Base-by-base conservation (phyloP, 2,797 vertebrate genomes). In the Sebastes iracundus region DNA sequence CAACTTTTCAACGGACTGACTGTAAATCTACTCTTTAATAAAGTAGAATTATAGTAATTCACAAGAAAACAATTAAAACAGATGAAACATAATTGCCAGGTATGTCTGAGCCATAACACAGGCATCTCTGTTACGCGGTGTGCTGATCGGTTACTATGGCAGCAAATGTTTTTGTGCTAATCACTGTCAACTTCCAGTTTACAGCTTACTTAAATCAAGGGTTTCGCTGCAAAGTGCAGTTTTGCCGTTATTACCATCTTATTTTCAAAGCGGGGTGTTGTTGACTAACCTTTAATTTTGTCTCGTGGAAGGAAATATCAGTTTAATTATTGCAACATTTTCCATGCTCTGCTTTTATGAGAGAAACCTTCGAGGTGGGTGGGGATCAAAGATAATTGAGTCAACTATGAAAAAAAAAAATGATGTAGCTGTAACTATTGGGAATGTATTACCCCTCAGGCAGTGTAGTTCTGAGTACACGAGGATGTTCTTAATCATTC, bases 151-250 rank as follows among this genome's bases (percentile, higher is more conserved):
- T 94, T 87, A 67, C 94, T 75, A 94, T 94, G 61, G 94, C 86
- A 94, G 84, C 94, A 90, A 89, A 84, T 93, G 91, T 93, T 93
- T 93, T 93, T 87, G 83, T 89, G 93, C 83, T 94, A 93, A 94
- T 94, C 87, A 92, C 90, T 87, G 89, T 92, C 91, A 90, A 83
- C 87, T 89, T 80, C 79, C 79, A 86, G 87, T 94, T 94, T 95
- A 94, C 88, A 86, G 88, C 91, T 90, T 65, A 69, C 80, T 85
- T 85, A 94, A 95, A 94, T 94, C 85, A 93, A 91, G 87, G 91
- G 92, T 94, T 94, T 85, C 59, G 28, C 73, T 87, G 76, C 80
- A 92, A 93, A 87, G 79, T 90, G 84, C 80, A 84, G 83, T 90
- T 90, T 90, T 88, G 71, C 79, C 84, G 58, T 83, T 84, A 80